Evolutionary conservation across 2,113 vertebrate species (phyloP).

Genomic region (Diadophis punctatus): DNA sequence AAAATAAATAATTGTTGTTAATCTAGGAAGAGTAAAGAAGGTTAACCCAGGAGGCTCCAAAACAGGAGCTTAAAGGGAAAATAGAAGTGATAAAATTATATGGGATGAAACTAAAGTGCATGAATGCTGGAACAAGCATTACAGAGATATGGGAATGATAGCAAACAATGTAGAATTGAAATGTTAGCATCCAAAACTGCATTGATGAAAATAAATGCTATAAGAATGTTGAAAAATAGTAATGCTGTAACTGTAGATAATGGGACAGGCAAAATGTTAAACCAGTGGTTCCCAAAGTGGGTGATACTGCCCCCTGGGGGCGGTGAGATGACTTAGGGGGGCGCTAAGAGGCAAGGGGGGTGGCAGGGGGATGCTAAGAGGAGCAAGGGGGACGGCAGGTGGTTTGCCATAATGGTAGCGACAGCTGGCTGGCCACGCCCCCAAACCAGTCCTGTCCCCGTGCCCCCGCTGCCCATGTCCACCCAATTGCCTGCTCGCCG

Average conservation of each 20-base stretch:
- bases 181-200: not conserved
- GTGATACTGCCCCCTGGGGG: too few species aligned
- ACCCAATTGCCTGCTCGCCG: too few species aligned
- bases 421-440: too few species aligned
- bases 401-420: too few species aligned
- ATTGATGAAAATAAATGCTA: not conserved
- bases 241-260: not conserved
- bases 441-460: too few species aligned
- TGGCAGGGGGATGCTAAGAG: too few species aligned
- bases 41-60: not conserved
- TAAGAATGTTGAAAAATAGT: not conserved
- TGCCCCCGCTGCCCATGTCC: too few species aligned
- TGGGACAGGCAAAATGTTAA: not conserved
- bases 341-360: too few species aligned
- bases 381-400: too few species aligned
- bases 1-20: not conserved
- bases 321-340: too few species aligned
- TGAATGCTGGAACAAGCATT: not conserved
- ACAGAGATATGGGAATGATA: not conserved
- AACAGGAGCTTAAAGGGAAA: not conserved
- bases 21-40: not conserved
- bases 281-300: too few species aligned
- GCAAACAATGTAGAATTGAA: not conserved
- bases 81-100: not conserved
- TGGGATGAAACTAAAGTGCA: not conserved